These are phyloP conservation scores for Ectropis crepuscularia DNA, from an alignment of 2,888 invertebrate genomes.

Conservation along the genomic window DNA sequence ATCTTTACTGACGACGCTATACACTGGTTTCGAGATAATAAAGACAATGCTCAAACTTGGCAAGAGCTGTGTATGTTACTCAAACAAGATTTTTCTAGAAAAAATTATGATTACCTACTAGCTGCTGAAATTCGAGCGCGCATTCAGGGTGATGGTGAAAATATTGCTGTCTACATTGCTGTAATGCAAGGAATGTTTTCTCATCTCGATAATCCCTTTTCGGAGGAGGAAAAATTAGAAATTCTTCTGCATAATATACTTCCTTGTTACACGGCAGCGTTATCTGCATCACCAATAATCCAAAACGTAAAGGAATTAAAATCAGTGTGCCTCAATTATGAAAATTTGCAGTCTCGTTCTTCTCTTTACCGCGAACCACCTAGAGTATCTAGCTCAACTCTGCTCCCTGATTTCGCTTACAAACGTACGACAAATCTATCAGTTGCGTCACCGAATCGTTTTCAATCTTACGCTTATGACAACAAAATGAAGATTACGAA, in stretches of 20 bases:
- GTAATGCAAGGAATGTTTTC: slow-evolving; percentile 43
- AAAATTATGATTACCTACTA: slow-evolving; percentile 36
- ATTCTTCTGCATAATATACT: slow-evolving; percentile 2
- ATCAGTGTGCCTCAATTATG: too few relatives aligned
- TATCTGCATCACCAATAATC: too few relatives aligned
- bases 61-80: slow-evolving; percentile 20
- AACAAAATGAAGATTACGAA: too few relatives aligned
- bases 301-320: too few relatives aligned
- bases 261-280: too few relatives aligned
- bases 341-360: too few relatives aligned
- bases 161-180: slow-evolving; percentile 39
- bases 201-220: slow-evolving; percentile 27
- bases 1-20: slow-evolving; percentile 19
- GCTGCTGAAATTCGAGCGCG: slow-evolving; percentile 33
- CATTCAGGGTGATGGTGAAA: slow-evolving; percentile 5
- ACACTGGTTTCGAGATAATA: not conserved
- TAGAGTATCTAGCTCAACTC: too few relatives aligned
- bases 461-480: too few relatives aligned
- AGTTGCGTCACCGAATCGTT: too few relatives aligned
- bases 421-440: too few relatives aligned
- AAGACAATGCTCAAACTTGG: slow-evolving; percentile 28
- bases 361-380: too few relatives aligned
- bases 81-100: slow-evolving; percentile 32
- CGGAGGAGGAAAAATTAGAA: slow-evolving; percentile 39
- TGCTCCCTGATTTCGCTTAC: too few relatives aligned